These are phyloP conservation scores for Pterois miles DNA, from an alignment of 2,797 vertebrate species.

Conservation along the genomic window DNA sequence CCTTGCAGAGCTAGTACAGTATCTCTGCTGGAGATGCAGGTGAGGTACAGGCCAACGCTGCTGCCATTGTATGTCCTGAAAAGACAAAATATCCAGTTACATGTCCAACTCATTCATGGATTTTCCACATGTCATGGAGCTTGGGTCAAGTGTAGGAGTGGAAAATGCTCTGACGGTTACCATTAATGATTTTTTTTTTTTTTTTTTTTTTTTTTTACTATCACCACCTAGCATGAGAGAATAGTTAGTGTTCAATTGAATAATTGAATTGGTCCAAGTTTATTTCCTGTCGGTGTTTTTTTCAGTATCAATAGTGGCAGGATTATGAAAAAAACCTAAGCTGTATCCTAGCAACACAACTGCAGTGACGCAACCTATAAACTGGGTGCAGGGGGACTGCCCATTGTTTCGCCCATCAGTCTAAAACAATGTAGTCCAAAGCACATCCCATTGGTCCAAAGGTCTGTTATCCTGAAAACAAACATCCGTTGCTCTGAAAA, in stretches of 20 bases:
- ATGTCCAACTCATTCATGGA: constrained; percentile 48
- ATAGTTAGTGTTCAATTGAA: neutral
- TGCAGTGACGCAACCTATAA: constrained; percentile 14
- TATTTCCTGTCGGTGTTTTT: neutral
- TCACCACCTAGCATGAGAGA: neutral
- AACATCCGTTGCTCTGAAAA: neutral
- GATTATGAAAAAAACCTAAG: neutral
- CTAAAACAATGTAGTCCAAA: neutral
- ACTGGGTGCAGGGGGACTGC: constrained; percentile 17
- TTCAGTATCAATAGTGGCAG: neutral
- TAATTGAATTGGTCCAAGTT: neutral
- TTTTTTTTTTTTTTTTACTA: too few species aligned
- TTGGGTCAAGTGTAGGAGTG: constrained; percentile 49
- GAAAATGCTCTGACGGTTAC: constrained; percentile 37
- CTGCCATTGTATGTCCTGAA: constrained; percentile 65
- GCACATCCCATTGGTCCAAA: neutral
- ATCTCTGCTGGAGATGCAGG: constrained; percentile 25
- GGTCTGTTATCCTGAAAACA: neutral
- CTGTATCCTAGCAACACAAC: constrained; percentile 41
- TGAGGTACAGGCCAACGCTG: constrained; percentile 41
- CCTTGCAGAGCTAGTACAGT: constrained; percentile 25
- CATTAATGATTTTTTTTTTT: neutral
- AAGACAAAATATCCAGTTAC: constrained; percentile 72
- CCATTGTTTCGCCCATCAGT: neutral
- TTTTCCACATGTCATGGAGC: constrained; percentile 56